Base-by-base conservation (phyloP, 2,113 vertebrate genomes). In the Pseudorectes ferrugineus region DNA sequence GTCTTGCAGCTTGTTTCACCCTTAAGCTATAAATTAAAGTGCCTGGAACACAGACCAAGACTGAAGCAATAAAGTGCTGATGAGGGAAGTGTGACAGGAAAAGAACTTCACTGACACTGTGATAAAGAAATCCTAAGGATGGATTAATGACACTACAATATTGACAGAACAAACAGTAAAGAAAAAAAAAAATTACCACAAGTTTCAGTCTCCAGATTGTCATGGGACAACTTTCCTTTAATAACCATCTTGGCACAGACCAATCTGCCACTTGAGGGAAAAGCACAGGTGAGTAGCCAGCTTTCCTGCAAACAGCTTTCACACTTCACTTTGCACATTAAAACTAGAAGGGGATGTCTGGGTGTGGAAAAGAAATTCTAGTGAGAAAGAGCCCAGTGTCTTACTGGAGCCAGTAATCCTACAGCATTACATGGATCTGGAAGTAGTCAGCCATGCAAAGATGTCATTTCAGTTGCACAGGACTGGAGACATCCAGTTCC, bases 61-160 rank as follows among this genome's bases (percentile, higher is more conserved):
- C 82, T 83, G 48, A 93, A 92, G 91, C 57, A 88, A 88, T 97
- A 98, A 98, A 98, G 97, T 98, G 97, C 98, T 24, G 85, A 97
- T 88, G 85, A 81, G 67, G 72, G 51, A 96, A 92, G 22, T 35
- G 10, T 10, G 61, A 85, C 13, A 85, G 33, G 67, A 96, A 52
- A 67, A 68, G 36, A 89, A 51, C 43, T 94, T 85, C 71, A 89
- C 38, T 93, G 75, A 66, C 82, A 93, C 42, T 46, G 23, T 40
- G 48, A 55, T 57, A 36, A 52, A 88, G 42, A 51, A 54, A 43
- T 82, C 67, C n/a, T 76, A 79, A 85, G 9, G 65, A 76, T 36
- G 36, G 49, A 77, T 81, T 63, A 70, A 63, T 61, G 38, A 94
- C 45, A 65, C n/a, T 61, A 85, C 26, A 78, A 42, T 65, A 87